A percentile compares a stretch with the other conserved stretches of the same genome.
Conservation (phyloP, 2,113 vertebrate genomes). For the Chrysochloris asiatica region DNA sequence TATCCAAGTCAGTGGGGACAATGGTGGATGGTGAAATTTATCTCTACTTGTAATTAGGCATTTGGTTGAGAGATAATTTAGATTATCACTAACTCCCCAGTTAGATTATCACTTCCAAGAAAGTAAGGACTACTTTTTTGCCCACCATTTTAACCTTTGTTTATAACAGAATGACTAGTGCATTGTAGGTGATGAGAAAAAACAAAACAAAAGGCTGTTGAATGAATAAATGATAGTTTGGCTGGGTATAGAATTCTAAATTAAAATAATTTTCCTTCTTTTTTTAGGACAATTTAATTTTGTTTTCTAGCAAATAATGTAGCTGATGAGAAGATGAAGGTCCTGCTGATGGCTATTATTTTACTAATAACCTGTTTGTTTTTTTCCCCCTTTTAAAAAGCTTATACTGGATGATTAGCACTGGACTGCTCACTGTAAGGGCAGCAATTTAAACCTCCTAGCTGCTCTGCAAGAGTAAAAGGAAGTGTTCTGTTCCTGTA, state of each 20-base stretch:
- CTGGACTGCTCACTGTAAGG: too few relatives aligned
- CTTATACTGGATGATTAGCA: too few relatives aligned
- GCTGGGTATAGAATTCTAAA: conserved; percentile 20
- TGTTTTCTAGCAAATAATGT: not conserved
- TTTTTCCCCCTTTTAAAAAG: not conserved
- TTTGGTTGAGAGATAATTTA: not conserved
- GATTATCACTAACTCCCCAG: not conserved
- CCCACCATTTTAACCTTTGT: not conserved
- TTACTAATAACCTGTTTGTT: not conserved
- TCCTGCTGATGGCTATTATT: not conserved
- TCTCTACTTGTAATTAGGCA: not conserved
- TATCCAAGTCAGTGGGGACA: not conserved
- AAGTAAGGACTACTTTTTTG: not conserved
- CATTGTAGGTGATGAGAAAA: not conserved
- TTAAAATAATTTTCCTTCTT: conserved; percentile 7
- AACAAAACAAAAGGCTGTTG: not conserved
- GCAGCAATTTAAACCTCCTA: too few relatives aligned
- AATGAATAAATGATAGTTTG: conserved; percentile 12
- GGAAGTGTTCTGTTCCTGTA: too few relatives aligned
- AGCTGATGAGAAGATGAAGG: not conserved
- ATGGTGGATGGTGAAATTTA: not conserved
- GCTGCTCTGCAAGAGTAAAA: too few relatives aligned
- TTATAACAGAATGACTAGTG: not conserved
- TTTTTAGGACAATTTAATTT: not conserved
- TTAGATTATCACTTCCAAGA: not conserved